These are phyloP conservation scores for Lycocorax pyrrhopterus DNA, from an alignment of 2,113 vertebrate genomes.

Conservation along the genomic window DNA sequence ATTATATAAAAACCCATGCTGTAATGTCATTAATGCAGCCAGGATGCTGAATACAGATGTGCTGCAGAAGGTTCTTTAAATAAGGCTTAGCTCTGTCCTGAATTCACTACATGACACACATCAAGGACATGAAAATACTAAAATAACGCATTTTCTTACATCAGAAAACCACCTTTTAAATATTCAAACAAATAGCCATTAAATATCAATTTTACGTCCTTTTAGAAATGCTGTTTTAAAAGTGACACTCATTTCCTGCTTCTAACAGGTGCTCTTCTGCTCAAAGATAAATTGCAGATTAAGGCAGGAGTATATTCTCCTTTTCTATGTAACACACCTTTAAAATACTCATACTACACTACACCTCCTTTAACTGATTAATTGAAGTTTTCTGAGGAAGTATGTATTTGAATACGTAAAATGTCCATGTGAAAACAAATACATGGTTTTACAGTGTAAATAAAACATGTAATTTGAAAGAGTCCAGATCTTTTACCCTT, in stretches of 20 bases:
- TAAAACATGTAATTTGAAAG: background rate
- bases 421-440: background rate
- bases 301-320: background rate
- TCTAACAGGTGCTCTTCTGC: background rate
- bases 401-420: background rate
- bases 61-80: background rate
- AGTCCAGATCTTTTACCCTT: background rate
- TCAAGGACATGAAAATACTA: background rate
- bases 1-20: background rate
- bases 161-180: background rate
- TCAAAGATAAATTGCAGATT: background rate
- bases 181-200: conserved; percentile 2
- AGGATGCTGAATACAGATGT: background rate
- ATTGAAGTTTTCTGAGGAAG: background rate
- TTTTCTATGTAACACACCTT: background rate
- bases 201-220: background rate
- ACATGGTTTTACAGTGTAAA: background rate
- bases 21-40: background rate
- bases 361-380: background rate
- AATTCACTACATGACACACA: background rate
- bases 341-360: background rate
- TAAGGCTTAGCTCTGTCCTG: background rate
- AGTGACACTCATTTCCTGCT: background rate
- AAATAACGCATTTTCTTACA: background rate
- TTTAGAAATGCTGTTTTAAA: background rate